These are phyloP conservation scores for Synergus gifuensis DNA, from an alignment of 2,888 invertebrate genomes.

Conservation along the genomic window DNA sequence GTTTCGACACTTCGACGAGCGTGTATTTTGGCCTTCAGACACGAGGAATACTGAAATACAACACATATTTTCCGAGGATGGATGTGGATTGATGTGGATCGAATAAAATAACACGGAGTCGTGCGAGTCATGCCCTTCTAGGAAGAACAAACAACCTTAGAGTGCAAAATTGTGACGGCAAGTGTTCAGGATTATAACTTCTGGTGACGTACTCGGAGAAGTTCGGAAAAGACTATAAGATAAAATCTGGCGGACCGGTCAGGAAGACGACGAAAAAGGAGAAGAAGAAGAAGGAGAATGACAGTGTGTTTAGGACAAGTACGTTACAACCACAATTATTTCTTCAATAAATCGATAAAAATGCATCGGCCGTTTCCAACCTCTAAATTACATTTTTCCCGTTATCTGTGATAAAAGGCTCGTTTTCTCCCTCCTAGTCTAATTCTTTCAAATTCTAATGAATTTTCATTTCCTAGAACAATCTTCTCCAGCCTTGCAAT, in stretches of 20 bases:
- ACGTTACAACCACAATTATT: not conserved
- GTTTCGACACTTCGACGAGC: too few relatives aligned
- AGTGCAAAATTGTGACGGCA: slow-evolving; percentile 5
- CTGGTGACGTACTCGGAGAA: slow-evolving; percentile 11
- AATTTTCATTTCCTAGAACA: not conserved
- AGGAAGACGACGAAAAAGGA: not conserved
- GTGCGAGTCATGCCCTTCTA: slow-evolving; percentile 15
- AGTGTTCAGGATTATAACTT: slow-evolving; percentile 11
- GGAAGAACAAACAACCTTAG: not conserved
- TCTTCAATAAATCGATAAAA: not conserved
- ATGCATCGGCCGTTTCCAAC: slow-evolving; percentile 16
- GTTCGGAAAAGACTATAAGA: not conserved
- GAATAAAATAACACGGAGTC: slow-evolving; percentile 1
- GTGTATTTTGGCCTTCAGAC: too few relatives aligned
- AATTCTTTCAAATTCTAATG: not conserved
- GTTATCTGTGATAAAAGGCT: not conserved
- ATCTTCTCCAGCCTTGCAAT: not conserved
- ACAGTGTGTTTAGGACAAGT: slow-evolving; percentile 24
- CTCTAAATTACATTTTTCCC: not conserved
- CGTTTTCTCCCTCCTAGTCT: not conserved
- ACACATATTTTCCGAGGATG: not conserved
- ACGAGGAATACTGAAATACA: slow-evolving; percentile 1
- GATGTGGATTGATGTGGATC: too few relatives aligned
- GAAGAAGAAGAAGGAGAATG: slow-evolving; percentile 17
- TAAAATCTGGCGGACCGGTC: slow-evolving; percentile 22